These are phyloP conservation scores for Hemibagrus guttatus DNA, from an alignment of 2,797 vertebrate genomes.

Conservation along the genomic window DNA sequence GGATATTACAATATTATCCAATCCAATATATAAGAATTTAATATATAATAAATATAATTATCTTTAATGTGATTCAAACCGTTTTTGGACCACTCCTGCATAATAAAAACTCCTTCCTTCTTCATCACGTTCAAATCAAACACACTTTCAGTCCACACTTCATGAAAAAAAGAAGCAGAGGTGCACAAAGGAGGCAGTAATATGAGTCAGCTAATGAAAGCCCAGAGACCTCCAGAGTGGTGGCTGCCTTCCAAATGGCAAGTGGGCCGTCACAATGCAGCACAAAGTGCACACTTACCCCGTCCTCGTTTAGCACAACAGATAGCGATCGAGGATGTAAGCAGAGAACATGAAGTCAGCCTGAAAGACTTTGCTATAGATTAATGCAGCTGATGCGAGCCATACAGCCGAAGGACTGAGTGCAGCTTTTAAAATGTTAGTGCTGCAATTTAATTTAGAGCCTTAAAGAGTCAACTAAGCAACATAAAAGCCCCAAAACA, in stretches of 20 bases:
- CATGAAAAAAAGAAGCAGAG: neutral
- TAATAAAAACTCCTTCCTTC: neutral
- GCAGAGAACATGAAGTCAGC: slow-evolving; percentile 29
- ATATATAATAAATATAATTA: neutral
- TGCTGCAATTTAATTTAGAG: neutral
- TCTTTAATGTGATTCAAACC: neutral
- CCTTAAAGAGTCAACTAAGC: neutral
- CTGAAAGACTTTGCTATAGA: slow-evolving; percentile 31
- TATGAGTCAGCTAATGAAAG: slow-evolving; percentile 30
- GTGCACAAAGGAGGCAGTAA: slow-evolving; percentile 15
- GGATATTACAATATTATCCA: too few relatives aligned
- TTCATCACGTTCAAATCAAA: neutral
- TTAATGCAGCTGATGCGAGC: slow-evolving; percentile 30
- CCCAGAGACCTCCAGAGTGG: slow-evolving; percentile 13
- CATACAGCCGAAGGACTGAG: neutral
- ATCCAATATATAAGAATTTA: neutral
- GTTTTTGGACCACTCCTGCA: neutral
- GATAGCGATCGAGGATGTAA: slow-evolving; percentile 39
- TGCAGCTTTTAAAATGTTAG: neutral
- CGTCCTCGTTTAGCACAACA: slow-evolving; percentile 24
- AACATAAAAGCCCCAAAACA: neutral
- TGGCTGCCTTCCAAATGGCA: slow-evolving; percentile 37
- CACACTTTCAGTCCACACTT: neutral
- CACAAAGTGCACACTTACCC: neutral
- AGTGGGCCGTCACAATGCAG: slow-evolving; percentile 13